A percentile compares a stretch with the other conserved stretches of the same genome.
phyloP scores from a whole-genome alignment of 23 tunicate genomes.

The Clavelina lepadiformis region DNA sequence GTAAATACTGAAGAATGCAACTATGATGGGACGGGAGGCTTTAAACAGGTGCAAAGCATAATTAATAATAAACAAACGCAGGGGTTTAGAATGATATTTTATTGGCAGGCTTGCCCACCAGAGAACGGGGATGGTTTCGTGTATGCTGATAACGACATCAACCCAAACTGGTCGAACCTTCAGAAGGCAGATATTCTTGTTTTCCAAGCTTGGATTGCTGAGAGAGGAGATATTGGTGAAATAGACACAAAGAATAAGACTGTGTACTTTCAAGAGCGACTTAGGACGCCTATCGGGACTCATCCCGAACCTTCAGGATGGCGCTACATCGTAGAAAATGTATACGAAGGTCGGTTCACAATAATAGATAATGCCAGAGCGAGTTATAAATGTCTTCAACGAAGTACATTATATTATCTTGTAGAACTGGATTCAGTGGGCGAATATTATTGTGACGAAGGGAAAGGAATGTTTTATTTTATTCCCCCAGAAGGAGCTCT shows the following conservation, averaged over 20 bases:
- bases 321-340: conserved; percentile 52
- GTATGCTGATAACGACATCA: conserved; percentile 25
- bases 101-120: conserved; percentile 18
- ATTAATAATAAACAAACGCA: background rate
- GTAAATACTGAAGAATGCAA: background rate
- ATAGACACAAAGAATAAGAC: conserved; percentile 9
- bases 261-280: conserved; percentile 19
- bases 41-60: conserved; percentile 4
- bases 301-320: conserved; percentile 63
- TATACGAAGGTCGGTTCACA: conserved; percentile 43
- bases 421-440: conserved; percentile 52
- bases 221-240: conserved; percentile 14
- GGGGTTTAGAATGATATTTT: background rate
- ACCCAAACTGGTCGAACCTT: conserved; percentile 3
- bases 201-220: conserved; percentile 63
- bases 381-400: no score
- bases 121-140: conserved; percentile 33
- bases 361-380: no score
- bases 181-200: conserved; percentile 26
- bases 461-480: background rate
- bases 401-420: background rate
- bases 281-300: conserved; percentile 30
- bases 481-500: conserved; percentile 38
- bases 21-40: background rate
- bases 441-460: conserved; percentile 49